These are phyloP conservation scores for Hyla sarda DNA, from an alignment of 2,113 vertebrate species.

Conservation along the genomic window DNA sequence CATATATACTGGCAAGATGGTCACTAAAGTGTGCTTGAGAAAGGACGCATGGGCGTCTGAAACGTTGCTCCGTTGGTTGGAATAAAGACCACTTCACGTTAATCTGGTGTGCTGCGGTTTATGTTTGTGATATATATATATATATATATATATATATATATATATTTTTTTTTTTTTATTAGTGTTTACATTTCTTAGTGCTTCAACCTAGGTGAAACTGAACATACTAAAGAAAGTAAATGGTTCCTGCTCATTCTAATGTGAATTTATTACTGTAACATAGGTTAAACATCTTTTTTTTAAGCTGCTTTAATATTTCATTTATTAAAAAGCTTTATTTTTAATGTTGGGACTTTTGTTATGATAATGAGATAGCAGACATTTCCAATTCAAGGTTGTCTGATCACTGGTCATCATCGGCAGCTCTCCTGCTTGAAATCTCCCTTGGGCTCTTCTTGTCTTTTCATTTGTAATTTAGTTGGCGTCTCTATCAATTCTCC, in stretches of 20 bases:
- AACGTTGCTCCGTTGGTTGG: too few relatives aligned
- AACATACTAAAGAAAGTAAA: neutral
- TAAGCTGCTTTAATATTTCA: constrained; percentile 65
- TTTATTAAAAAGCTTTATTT: constrained; percentile 92
- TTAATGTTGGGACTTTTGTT: constrained; percentile 94
- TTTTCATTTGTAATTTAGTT: constrained; percentile 91
- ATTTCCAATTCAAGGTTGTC: constrained; percentile 99
- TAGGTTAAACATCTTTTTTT: constrained; percentile 6
- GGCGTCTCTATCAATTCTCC: constrained; percentile 86
- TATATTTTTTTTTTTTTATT: neutral
- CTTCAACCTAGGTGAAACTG: neutral
- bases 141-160: too few relatives aligned
- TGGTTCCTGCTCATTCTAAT: neutral
- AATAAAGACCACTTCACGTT: too few relatives aligned
- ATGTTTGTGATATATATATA: too few relatives aligned
- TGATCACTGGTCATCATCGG: constrained; percentile 96
- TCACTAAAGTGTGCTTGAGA: too few relatives aligned
- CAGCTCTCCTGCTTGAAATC: constrained; percentile 84
- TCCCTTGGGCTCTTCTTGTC: constrained; percentile 88
- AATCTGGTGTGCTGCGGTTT: too few relatives aligned
- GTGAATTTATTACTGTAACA: constrained; percentile 34
- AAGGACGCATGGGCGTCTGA: too few relatives aligned
- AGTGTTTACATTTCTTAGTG: neutral
- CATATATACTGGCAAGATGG: too few relatives aligned
- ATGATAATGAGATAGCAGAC: constrained; percentile 95